These are phyloP conservation scores for Lasioglossum zephyrum DNA, from an alignment of 2,888 invertebrate species.

Conservation along the genomic window DNA sequence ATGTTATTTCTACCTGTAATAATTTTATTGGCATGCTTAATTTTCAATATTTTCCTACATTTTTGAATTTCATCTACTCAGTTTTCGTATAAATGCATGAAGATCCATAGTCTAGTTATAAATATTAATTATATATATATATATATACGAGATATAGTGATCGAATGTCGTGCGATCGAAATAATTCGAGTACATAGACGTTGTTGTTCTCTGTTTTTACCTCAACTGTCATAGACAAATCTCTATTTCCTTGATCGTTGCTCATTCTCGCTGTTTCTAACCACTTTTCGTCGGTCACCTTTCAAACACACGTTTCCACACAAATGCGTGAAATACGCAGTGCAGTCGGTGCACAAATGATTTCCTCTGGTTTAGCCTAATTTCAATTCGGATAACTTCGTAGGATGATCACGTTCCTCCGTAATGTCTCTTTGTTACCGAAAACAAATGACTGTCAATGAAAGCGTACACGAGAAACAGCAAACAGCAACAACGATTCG, in stretches of 20 bases:
- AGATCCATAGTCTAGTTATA: background rate
- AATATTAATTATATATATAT: too few relatives aligned
- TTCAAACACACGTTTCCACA: constrained; percentile 39
- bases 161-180: background rate
- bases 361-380: background rate
- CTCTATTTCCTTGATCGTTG: constrained; percentile 78
- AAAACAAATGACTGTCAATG: constrained; percentile 64
- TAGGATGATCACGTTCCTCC: constrained; percentile 17
- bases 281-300: constrained; percentile 44
- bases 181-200: background rate
- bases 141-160: background rate
- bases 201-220: constrained; percentile 58
- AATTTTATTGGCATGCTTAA: too few relatives aligned
- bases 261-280: constrained; percentile 75
- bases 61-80: too few relatives aligned
- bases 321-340: constrained; percentile 35
- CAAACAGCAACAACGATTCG: constrained; percentile 52
- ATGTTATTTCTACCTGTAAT: too few relatives aligned
- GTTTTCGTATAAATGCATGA: too few relatives aligned
- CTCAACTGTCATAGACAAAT: constrained; percentile 76
- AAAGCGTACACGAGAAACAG: constrained; percentile 48
- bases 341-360: constrained; percentile 12
- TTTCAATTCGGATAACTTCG: background rate
- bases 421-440: constrained; percentile 21
- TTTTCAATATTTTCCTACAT: too few relatives aligned